These are phyloP conservation scores for Spodoptera picta DNA, from an alignment of 2,888 invertebrate genomes.

Conservation along the genomic window DNA sequence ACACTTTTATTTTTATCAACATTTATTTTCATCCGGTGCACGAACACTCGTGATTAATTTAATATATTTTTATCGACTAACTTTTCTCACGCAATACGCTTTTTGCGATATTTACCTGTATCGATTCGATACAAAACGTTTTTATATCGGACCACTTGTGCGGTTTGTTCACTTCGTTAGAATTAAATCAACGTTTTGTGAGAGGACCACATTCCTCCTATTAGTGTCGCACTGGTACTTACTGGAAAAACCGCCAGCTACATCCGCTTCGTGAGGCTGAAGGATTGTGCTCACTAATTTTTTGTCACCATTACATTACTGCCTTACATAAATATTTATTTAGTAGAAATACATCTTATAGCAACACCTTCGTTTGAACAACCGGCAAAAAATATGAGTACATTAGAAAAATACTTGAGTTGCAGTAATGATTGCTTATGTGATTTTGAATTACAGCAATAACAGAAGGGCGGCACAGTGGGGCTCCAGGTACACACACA, in stretches of 20 bases:
- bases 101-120: slow-evolving; percentile 69
- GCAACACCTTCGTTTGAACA: slow-evolving; percentile 1
- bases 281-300: slow-evolving; percentile 7
- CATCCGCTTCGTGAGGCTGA: slow-evolving; percentile 31
- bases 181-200: slow-evolving; percentile 42
- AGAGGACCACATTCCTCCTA: slow-evolving; percentile 42
- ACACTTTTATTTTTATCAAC: slow-evolving; percentile 68
- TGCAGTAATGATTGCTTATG: slow-evolving; percentile 29
- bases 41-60: slow-evolving; percentile 83
- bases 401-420: slow-evolving; percentile 17
- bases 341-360: neutral
- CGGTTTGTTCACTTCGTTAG: slow-evolving; percentile 52
- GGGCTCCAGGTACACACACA: slow-evolving; percentile 61
- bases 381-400: neutral
- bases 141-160: slow-evolving; percentile 57
- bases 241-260: slow-evolving; percentile 38
- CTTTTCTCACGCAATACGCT: slow-evolving; percentile 77
- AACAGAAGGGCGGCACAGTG: slow-evolving; percentile 60
- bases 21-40: slow-evolving; percentile 70
- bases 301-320: slow-evolving; percentile 4
- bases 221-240: slow-evolving; percentile 36
- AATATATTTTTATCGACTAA: slow-evolving; percentile 80
- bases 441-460: slow-evolving; percentile 54
- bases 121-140: slow-evolving; percentile 59
- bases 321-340: slow-evolving; percentile 9